Conservation (phyloP, 2,888 invertebrate genomes). For the Cryptophagus acutangulus region DNA sequence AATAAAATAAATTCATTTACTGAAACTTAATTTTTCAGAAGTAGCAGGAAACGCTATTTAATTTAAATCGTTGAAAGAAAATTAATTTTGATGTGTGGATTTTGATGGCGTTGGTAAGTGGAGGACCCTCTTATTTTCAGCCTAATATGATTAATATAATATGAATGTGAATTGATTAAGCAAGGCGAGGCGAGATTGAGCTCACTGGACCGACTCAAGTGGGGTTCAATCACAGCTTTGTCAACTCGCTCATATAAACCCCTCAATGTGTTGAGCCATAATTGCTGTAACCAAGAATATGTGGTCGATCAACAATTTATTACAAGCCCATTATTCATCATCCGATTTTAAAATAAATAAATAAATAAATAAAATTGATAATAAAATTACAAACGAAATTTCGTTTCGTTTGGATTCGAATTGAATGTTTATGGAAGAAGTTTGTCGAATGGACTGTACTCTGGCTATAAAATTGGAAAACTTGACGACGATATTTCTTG, state of each 20-base stretch:
- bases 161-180: conserved; percentile 42
- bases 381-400: too few species aligned
- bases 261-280: conserved; percentile 34
- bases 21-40: too few species aligned
- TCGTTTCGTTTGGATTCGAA: too few species aligned
- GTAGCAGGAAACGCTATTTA: too few species aligned
- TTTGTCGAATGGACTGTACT: too few species aligned
- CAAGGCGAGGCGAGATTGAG: conserved; percentile 23
- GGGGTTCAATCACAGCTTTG: conserved; percentile 30
- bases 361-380: too few species aligned
- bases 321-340: conserved; percentile 2
- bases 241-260: conserved; percentile 27
- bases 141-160: conserved; percentile 42
- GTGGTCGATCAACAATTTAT: conserved; percentile 32
- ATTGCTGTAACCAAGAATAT: conserved; percentile 38
- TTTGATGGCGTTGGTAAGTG: conserved; percentile 9
- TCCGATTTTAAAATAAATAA: neutral
- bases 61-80: too few species aligned
- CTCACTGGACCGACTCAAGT: conserved; percentile 31
- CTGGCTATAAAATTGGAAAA: too few species aligned
- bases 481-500: neutral
- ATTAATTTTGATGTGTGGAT: too few species aligned
- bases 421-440: neutral
- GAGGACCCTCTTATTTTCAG: conserved; percentile 36
- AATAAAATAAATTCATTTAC: too few species aligned